phyloP scores from a whole-genome alignment of 2,113 vertebrate genomes.

The Platysteira castanea region DNA sequence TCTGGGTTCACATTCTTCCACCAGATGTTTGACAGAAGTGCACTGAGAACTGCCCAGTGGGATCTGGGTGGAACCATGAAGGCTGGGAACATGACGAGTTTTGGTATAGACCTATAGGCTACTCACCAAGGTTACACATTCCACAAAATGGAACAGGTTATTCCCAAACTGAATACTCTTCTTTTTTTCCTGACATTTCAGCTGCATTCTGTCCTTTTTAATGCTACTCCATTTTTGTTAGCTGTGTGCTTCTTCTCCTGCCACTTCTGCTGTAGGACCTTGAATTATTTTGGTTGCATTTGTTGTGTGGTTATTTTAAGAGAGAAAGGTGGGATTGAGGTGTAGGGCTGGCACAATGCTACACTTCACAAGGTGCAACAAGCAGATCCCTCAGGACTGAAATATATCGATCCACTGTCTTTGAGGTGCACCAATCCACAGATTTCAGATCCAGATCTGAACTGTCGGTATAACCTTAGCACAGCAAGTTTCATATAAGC shows the following conservation, averaged over 20 bases:
- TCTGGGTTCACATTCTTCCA: background rate
- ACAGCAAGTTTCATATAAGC: background rate
- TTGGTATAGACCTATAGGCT: background rate
- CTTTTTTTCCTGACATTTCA: background rate
- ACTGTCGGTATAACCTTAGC: background rate
- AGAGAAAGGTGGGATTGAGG: background rate
- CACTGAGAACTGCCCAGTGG: background rate
- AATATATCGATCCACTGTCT: background rate
- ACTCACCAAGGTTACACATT: background rate
- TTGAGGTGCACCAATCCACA: background rate
- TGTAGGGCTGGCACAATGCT: background rate
- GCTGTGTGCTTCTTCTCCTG: background rate
- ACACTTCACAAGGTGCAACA: background rate
- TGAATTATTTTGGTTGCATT: background rate
- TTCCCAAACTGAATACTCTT: fast-evolving
- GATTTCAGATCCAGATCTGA: background rate
- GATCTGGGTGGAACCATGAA: background rate
- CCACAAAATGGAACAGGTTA: background rate
- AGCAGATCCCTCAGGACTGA: background rate
- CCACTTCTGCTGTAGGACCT: background rate
- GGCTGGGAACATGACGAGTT: background rate
- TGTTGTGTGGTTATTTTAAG: background rate
- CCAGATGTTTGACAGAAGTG: background rate
- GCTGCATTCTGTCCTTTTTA: background rate
- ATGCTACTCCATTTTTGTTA: background rate